Percentiles rank a stretch among this genome's conserved stretches.
phyloP scores from a whole-genome alignment of 2,888 invertebrate genomes.

The Tanaodytes sp. region DNA sequence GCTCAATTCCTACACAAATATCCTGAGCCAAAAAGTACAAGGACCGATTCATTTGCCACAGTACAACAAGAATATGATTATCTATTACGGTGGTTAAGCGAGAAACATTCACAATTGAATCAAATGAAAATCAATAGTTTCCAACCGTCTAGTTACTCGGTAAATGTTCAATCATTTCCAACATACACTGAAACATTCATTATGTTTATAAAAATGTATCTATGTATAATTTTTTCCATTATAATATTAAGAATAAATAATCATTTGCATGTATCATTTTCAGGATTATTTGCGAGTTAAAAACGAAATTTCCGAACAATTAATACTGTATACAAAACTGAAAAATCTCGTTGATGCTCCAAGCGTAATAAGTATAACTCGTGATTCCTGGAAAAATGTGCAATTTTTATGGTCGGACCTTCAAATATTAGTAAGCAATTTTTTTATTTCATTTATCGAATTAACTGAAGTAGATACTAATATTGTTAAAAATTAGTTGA shows the following conservation, averaged over 20 bases:
- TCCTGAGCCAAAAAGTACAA: constrained; percentile 87
- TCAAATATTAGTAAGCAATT: constrained; percentile 74
- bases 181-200: no score
- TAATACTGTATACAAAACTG: constrained; percentile 83
- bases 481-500: no score
- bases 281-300: constrained; percentile 86
- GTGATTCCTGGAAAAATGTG: constrained; percentile 89
- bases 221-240: no score
- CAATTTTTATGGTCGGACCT: constrained; percentile 87
- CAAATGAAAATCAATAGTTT: constrained; percentile 84
- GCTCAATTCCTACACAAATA: constrained; percentile 97
- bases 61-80: constrained; percentile 87
- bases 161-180: no score
- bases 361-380: constrained; percentile 85
- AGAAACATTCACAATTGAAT: constrained; percentile 84
- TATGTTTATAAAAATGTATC: no score
- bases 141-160: constrained; percentile 82
- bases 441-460: no score
- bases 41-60: constrained; percentile 82
- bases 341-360: constrained; percentile 86
- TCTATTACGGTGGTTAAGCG: constrained; percentile 86
- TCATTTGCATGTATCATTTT: no score
- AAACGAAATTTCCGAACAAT: constrained; percentile 83
- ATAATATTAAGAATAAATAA: no score
- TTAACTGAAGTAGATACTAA: no score